Conservation (phyloP, 2,888 invertebrate species). For the Drosophila pseudotakahashii region DNA sequence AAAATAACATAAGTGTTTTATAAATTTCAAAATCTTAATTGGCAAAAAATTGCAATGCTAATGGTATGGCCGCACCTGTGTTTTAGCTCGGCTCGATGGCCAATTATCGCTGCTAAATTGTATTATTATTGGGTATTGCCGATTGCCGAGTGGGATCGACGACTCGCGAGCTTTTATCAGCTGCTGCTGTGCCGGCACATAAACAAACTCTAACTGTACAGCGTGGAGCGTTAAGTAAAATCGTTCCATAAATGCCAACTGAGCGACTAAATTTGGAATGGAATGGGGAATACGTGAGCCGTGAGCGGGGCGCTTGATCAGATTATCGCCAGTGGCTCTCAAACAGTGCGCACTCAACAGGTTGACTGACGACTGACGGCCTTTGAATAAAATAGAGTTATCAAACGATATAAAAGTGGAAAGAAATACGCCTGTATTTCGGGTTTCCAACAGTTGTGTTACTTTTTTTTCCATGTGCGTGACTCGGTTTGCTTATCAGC, state of each 20-base stretch:
- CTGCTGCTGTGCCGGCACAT: constrained; percentile 21
- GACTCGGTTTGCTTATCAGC: constrained; percentile 57
- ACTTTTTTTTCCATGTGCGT: constrained; percentile 24
- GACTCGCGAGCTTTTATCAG: constrained; percentile 50
- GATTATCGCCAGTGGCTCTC: constrained; percentile 35
- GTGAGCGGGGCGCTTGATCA: constrained; percentile 29
- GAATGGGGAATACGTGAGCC: constrained; percentile 1
- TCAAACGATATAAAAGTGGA: constrained; percentile 17
- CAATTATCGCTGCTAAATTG: constrained; percentile 76
- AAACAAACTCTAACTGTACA: constrained; percentile 60
- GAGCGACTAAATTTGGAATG: constrained; percentile 28
- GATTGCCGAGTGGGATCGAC: constrained; percentile 66
- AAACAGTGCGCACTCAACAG: constrained; percentile 31
- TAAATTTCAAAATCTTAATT: too few relatives aligned
- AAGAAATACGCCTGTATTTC: constrained; percentile 12
- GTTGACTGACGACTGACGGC: constrained; percentile 26
- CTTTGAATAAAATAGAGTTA: constrained; percentile 34
- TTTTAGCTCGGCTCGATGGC: constrained; percentile 51
- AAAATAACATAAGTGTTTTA: too few relatives aligned
- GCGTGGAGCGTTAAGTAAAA: constrained; percentile 25
- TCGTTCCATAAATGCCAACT: constrained; percentile 24
- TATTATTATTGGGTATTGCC: constrained; percentile 66
- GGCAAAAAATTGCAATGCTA: neutral
- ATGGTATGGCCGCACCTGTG: constrained; percentile 5
- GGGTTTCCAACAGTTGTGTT: constrained; percentile 11